phyloP scores from a whole-genome alignment of 2,113 vertebrate species.

The Oncorhynchus gorbuscha region DNA sequence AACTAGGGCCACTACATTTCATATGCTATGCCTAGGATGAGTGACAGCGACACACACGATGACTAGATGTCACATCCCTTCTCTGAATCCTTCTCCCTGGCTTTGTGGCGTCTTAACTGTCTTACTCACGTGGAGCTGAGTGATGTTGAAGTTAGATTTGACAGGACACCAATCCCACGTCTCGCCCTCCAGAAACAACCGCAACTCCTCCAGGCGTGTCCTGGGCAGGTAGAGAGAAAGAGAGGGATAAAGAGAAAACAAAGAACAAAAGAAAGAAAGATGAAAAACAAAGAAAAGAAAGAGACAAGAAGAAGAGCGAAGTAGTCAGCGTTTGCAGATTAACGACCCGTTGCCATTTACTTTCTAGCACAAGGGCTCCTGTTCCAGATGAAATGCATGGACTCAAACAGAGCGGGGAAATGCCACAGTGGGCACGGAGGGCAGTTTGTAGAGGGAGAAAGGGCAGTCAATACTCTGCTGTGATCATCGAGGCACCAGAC shows the following conservation, averaged over 20 bases:
- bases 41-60: too few species aligned
- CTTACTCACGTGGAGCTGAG: conserved; percentile 91
- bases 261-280: not conserved
- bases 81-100: too few species aligned
- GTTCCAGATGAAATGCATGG: conserved; percentile 19
- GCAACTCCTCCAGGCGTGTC: conserved; percentile 92
- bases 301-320: not conserved
- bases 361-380: conserved; percentile 8
- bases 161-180: conserved; percentile 98
- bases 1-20: conserved; percentile 7
- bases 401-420: conserved; percentile 37
- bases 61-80: too few species aligned
- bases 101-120: too few species aligned
- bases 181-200: conserved; percentile 98
- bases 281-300: not conserved
- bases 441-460: not conserved
- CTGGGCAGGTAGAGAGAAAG: conserved; percentile 60
- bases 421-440: conserved; percentile 19
- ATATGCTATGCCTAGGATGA: conserved; percentile 8
- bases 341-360: conserved; percentile 14
- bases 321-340: conserved; percentile 8
- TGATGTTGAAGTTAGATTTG: conserved; percentile 95
- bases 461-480: conserved; percentile 5
- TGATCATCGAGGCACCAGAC: conserved; percentile 7
- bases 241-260: not conserved